Evolutionary conservation across 1,140 invertebrate species (phyloP).

Genomic region (Sitophilus oryzae): DNA sequence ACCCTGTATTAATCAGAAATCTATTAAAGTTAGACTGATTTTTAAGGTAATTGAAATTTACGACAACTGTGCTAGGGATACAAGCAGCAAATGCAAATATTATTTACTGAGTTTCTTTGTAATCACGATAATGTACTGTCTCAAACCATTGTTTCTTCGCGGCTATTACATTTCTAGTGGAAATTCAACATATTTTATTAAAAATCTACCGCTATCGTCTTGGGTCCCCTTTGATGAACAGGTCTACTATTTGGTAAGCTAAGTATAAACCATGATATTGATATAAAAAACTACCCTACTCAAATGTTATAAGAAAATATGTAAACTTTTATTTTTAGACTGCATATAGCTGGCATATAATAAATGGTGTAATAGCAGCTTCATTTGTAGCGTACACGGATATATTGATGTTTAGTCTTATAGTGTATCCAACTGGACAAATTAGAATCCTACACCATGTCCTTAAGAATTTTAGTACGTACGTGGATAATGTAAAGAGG

Average conservation of each 20-base stretch:
- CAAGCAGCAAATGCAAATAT: not conserved
- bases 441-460: constrained; percentile 15
- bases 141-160: not conserved
- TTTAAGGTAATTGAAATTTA: not conserved
- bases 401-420: constrained; percentile 14
- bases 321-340: not conserved
- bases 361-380: constrained; percentile 14
- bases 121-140: constrained; percentile 8
- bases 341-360: constrained; percentile 12
- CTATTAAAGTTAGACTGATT: not conserved
- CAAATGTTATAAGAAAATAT: not conserved
- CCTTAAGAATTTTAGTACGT: constrained; percentile 12
- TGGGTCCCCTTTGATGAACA: constrained; percentile 22
- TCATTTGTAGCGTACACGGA: constrained; percentile 21
- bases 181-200: constrained; percentile 16
- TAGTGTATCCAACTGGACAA: constrained; percentile 20
- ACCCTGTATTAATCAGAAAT: constrained; percentile 7
- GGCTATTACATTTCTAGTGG: not conserved
- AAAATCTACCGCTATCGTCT: constrained; percentile 12
- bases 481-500: not conserved
- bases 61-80: not conserved
- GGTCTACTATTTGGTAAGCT: constrained; percentile 10
- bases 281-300: not conserved
- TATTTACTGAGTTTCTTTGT: constrained; percentile 6
- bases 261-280: not conserved